Percentiles rank a stretch among this genome's conserved stretches.
Evolutionary conservation across 1,140 invertebrate species (phyloP).

Genomic region (Bombus ignitus): DNA sequence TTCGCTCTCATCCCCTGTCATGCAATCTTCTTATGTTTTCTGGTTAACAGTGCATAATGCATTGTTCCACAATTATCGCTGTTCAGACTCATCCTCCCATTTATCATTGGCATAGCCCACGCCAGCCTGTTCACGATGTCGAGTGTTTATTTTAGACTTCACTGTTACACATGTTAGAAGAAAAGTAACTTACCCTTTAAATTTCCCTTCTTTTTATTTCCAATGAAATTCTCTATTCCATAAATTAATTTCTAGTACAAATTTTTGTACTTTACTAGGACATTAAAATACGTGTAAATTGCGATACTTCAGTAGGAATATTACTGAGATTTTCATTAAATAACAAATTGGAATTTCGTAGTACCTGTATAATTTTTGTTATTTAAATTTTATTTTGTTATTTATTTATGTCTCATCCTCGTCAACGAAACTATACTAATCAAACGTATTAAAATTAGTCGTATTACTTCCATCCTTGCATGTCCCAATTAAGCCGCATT

Average conservation of each 20-base stretch:
- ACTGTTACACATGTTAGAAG: not conserved
- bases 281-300: no score
- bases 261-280: no score
- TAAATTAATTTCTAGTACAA: no score
- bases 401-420: not conserved
- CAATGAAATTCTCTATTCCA: not conserved
- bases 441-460: not conserved
- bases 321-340: not conserved
- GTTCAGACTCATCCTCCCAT: not conserved
- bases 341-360: not conserved
- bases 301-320: no score
- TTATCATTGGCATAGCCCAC: not conserved
- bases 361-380: no score
- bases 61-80: conserved; percentile 3
- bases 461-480: not conserved
- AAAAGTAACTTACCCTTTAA: not conserved
- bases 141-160: not conserved
- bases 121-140: no score
- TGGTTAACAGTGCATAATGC: not conserved
- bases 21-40: not conserved
- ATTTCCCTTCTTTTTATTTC: not conserved
- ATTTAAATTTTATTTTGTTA: no score
- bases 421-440: not conserved
- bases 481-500: not conserved
- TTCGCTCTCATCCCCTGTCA: no score